Evolutionary conservation across 2,797 vertebrate species (phyloP), one percentile per base, ranked within the genome.

Genomic region (Anabacerthia variegaticeps): DNA sequence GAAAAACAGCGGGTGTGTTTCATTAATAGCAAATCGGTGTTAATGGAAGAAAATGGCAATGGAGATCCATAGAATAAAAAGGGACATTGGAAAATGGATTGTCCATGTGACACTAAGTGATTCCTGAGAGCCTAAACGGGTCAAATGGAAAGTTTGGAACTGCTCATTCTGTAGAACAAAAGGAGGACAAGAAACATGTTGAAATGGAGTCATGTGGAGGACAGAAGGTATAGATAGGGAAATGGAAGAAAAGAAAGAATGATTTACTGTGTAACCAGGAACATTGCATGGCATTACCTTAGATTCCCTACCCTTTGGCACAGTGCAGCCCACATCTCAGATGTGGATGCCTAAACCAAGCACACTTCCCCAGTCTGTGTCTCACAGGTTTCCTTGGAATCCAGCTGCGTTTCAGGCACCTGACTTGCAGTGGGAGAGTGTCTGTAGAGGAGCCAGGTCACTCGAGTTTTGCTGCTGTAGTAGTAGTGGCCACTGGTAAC

Each of bases 181-280:
- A 95, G 96, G 95, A 92, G 94, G 93, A 92, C 93, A 83, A 97
- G 88, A 96, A 93, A 94, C 86, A 93, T 93, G 91, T 39, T 74
- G 55, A 82, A 73, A 63, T 24, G 44, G 62, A 68, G 59, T n/a
- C 43, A 73, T 48, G 39, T 34, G 51, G 48, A 74, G 54, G 46
- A 59, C 14, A 37, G 24, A 48, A 12, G 44, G 24, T 32, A 23
- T 23, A 21, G 28, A 6, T 20, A 65, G 73, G 46, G 46, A 15
- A 46, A 41, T 6, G 37, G 43, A 58, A 87, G 56, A 43, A 43
- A 90, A 79, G 8, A 26, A 67, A 44, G 5, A 0, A 7, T 22
- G 17, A n/a, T 46, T 49, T 67, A 6, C 22, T 73, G 37, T 41
- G 54, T 61, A 28, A 4, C 10, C 43, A 66, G 81, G 75, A 89